Percentiles rank a stretch among this genome's conserved stretches.
Evolutionary conservation across 2,797 vertebrate species (phyloP).

Genomic region (Coregonus ussuriensis): DNA sequence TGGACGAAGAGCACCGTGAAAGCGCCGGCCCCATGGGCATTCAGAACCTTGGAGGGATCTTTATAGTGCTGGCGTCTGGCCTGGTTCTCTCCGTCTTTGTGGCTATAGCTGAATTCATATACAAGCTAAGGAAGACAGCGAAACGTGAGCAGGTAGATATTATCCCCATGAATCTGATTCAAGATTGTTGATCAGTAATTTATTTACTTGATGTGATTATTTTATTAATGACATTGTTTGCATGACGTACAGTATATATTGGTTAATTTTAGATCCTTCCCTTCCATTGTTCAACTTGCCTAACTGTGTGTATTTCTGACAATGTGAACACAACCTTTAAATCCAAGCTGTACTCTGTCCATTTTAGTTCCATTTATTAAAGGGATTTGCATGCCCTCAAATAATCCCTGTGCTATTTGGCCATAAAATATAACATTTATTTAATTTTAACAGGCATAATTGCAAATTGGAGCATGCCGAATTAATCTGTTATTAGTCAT

Average conservation of each 20-base stretch:
- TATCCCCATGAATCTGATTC: conserved; percentile 28
- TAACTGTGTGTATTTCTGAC: conserved; percentile 28
- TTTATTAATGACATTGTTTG: background rate
- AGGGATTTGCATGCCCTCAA: conserved; percentile 63
- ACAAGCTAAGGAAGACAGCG: conserved; percentile 93
- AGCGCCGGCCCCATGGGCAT: conserved; percentile 90
- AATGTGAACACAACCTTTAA: conserved; percentile 32
- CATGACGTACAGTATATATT: background rate
- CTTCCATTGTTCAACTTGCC: background rate
- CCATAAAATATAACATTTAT: conserved; percentile 56
- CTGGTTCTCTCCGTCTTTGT: conserved; percentile 94
- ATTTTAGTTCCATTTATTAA: conserved; percentile 53
- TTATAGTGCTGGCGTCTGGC: conserved; percentile 95
- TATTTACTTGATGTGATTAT: background rate
- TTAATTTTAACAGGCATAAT: conserved; percentile 67
- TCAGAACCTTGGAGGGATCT: conserved; percentile 97
- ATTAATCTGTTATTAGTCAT: conserved; percentile 71
- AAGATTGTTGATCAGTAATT: background rate
- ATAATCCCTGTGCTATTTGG: conserved; percentile 56
- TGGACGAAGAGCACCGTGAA: conserved; percentile 91
- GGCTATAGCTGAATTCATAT: conserved; percentile 96
- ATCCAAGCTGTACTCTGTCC: conserved; percentile 46
- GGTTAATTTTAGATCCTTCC: background rate
- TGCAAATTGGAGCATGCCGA: conserved; percentile 72
- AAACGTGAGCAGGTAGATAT: conserved; percentile 91